These are phyloP conservation scores for Larimichthys crocea DNA, from an alignment of 2,113 vertebrate genomes.

Conservation along the genomic window DNA sequence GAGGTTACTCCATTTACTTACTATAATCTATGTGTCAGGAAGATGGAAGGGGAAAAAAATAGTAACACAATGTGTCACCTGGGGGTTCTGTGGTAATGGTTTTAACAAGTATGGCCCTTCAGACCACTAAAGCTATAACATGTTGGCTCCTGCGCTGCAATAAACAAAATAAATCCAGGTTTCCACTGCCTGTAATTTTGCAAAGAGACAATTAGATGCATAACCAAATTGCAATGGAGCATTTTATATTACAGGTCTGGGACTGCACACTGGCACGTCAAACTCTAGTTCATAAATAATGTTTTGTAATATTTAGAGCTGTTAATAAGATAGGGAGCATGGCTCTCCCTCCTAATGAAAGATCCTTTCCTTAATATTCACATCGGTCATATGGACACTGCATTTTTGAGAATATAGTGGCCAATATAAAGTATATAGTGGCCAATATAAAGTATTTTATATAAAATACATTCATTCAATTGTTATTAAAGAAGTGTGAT, in stretches of 20 bases:
- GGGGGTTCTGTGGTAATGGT: slow-evolving; percentile 27
- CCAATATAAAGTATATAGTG: not conserved
- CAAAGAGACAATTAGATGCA: slow-evolving; percentile 53
- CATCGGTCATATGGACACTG: not conserved
- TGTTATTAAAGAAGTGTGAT: not conserved
- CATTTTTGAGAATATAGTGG: not conserved
- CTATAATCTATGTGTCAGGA: slow-evolving; percentile 35
- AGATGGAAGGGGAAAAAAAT: slow-evolving; percentile 17
- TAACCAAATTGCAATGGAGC: slow-evolving; percentile 33
- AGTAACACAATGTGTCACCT: slow-evolving; percentile 30
- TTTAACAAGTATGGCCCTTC: slow-evolving; percentile 47
- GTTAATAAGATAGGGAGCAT: slow-evolving; percentile 29
- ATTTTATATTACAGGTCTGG: slow-evolving; percentile 22
- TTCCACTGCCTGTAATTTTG: slow-evolving; percentile 42
- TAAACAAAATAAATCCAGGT: slow-evolving; percentile 52
- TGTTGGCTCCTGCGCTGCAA: slow-evolving; percentile 30
- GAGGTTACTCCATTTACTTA: not conserved
- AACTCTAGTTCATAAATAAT: not conserved
- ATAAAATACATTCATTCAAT: not conserved
- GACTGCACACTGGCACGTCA: not conserved
- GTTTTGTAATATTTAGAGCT: not conserved
- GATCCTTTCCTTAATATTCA: slow-evolving; percentile 19
- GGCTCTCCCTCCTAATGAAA: slow-evolving; percentile 3
- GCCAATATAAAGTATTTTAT: not conserved
- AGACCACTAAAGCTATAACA: slow-evolving; percentile 53